phyloP scores from a whole-genome alignment of 2,888 invertebrate genomes.

The Diadegma fenestrale region DNA sequence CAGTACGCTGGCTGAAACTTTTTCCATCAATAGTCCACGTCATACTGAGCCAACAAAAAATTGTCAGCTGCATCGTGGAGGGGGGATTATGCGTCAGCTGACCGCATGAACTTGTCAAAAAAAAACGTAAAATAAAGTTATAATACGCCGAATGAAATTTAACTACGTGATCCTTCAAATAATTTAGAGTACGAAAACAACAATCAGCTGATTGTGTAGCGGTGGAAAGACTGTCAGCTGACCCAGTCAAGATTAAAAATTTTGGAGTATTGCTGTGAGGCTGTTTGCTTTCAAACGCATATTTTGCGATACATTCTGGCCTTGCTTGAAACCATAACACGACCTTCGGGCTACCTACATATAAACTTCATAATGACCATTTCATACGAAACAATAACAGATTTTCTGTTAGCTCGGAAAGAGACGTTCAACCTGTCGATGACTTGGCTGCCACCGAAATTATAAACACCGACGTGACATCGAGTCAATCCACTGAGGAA shows the following conservation, averaged over 20 bases:
- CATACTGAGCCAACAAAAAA: conserved; percentile 9
- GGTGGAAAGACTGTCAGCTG: conserved; percentile 37
- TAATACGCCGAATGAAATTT: conserved; percentile 18
- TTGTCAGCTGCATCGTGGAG: conserved; percentile 27
- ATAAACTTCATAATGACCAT: background rate
- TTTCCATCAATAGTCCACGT: no score
- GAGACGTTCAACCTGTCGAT: conserved; percentile 23
- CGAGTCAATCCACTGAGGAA: no score
- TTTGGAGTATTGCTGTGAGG: conserved; percentile 28
- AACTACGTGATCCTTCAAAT: background rate
- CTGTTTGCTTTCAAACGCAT: conserved; percentile 18
- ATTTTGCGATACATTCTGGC: conserved; percentile 8
- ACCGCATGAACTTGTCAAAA: conserved; percentile 45
- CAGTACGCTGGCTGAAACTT: no score
- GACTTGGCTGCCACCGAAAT: conserved; percentile 14
- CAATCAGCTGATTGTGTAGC: conserved; percentile 11
- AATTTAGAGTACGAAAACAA: conserved; percentile 11
- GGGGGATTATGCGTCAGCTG: conserved; percentile 48
- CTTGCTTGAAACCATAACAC: conserved; percentile 4
- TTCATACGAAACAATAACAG: conserved; percentile 14
- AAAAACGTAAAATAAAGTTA: no score
- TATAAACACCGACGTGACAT: conserved; percentile 25
- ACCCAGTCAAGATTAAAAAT: conserved; percentile 1
- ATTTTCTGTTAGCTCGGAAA: conserved; percentile 30
- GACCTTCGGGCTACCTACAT: conserved; percentile 26